These are phyloP conservation scores for Ptychoptera albimana DNA, from an alignment of 2,888 invertebrate species.

Conservation along the genomic window DNA sequence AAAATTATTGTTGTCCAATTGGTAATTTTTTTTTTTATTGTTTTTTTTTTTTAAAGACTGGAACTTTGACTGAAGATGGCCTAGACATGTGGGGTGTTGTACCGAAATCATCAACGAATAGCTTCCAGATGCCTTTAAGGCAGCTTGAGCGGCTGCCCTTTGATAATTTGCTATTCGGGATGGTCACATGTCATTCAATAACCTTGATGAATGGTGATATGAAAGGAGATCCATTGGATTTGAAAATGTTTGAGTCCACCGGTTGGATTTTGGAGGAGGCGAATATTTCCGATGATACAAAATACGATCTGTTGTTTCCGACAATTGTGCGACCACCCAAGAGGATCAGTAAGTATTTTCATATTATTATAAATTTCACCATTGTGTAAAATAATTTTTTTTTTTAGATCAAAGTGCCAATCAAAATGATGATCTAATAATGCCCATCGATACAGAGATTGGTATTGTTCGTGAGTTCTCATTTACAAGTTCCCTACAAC, in stretches of 20 bases:
- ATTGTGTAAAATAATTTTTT: no score
- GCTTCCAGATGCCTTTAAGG: slow-evolving; percentile 32
- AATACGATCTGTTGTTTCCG: slow-evolving; percentile 76
- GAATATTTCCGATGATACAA: slow-evolving; percentile 64
- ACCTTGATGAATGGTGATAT: slow-evolving; percentile 76
- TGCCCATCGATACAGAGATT: slow-evolving; percentile 35
- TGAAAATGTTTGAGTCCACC: slow-evolving; percentile 91
- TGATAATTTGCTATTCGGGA: slow-evolving; percentile 41
- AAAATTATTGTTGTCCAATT: background rate
- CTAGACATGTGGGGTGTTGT: slow-evolving; percentile 89
- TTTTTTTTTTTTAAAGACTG: slow-evolving; percentile 46
- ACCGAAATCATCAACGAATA: slow-evolving; percentile 36
- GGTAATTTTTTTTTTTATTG: slow-evolving; percentile 2
- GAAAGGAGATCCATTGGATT: slow-evolving; percentile 87
- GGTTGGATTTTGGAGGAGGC: slow-evolving; percentile 83
- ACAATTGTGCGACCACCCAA: slow-evolving; percentile 59
- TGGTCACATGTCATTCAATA: slow-evolving; percentile 88
- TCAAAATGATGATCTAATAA: no score
- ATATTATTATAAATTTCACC: background rate
- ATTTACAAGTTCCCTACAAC: slow-evolving; percentile 72
- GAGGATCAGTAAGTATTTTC: slow-evolving; percentile 7
- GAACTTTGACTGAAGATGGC: slow-evolving; percentile 92
- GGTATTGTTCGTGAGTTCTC: slow-evolving; percentile 77
- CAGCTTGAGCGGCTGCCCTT: slow-evolving; percentile 32
- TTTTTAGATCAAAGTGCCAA: no score